Evolutionary conservation across 2,113 vertebrate genomes (phyloP).

Genomic region (Taurulus bubalis): DNA sequence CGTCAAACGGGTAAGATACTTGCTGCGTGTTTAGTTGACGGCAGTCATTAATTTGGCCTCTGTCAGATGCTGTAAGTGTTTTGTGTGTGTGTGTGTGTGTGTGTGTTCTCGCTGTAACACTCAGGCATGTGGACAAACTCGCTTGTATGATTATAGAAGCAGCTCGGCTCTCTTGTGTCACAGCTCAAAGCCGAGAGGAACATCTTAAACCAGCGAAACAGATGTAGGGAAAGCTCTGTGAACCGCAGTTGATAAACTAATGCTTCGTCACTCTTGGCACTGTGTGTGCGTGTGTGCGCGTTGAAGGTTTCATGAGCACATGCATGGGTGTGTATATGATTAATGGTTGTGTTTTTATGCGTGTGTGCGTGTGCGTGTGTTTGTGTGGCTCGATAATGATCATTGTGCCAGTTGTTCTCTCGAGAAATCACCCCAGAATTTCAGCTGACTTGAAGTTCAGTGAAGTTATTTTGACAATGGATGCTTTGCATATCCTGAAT

Average conservation of each 20-base stretch:
- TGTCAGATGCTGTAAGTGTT: conserved; percentile 11
- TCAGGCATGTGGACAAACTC: conserved; percentile 68
- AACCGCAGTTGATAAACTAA: conserved; percentile 38
- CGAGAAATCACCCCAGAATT: conserved; percentile 62
- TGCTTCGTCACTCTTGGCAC: conserved; percentile 50
- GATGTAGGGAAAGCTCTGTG: conserved; percentile 12
- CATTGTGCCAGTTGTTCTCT: conserved; percentile 56
- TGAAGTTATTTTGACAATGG: conserved; percentile 57
- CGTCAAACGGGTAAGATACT: conserved; percentile 81
- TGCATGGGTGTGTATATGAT: conserved; percentile 5
- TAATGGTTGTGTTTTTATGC: conserved; percentile 15
- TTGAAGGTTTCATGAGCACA: conserved; percentile 11
- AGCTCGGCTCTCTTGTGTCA: conserved; percentile 25
- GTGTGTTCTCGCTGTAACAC: not conserved
- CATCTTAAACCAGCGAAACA: conserved; percentile 2
- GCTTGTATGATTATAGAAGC: conserved; percentile 18
- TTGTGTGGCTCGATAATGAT: conserved; percentile 52
- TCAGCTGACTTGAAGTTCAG: conserved; percentile 70
- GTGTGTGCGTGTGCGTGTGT: conserved; percentile 16
- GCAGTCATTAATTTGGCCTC: not conserved
- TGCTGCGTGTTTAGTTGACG: conserved; percentile 23
- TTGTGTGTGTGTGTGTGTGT: not conserved
- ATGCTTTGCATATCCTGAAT: conserved; percentile 41
- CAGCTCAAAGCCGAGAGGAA: not conserved
- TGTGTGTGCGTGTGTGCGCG: not conserved